Conservation (phyloP, 1,140 invertebrate species). For the Euglossa dilemma region DNA sequence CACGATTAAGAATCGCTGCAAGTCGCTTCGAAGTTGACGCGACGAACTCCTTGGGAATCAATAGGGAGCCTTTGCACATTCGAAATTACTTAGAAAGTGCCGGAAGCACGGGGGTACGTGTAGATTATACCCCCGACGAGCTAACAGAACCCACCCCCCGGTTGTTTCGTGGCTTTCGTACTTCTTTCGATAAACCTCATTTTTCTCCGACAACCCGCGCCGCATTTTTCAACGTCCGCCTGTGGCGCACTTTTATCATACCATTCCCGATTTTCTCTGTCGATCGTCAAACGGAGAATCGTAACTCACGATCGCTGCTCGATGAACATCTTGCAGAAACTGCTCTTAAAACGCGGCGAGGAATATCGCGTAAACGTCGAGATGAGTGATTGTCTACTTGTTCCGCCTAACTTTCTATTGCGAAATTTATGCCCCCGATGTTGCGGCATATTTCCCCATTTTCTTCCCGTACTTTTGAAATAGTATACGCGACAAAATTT, state of each 20-base stretch:
- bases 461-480: too few relatives aligned
- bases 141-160: constrained; percentile 1
- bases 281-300: not conserved
- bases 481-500: too few relatives aligned
- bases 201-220: not conserved
- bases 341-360: not conserved
- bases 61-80: not conserved
- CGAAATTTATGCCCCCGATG: too few relatives aligned
- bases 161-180: not conserved
- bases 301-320: not conserved
- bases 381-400: not conserved
- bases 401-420: not conserved
- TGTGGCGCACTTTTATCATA: not conserved
- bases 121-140: not conserved
- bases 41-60: not conserved
- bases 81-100: not conserved
- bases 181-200: not conserved
- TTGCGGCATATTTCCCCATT: too few relatives aligned
- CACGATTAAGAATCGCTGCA: too few relatives aligned
- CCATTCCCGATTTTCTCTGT: not conserved
- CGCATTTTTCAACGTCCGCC: constrained; percentile 29
- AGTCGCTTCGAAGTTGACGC: too few relatives aligned
- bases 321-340: not conserved
- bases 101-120: too few relatives aligned
- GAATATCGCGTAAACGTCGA: not conserved